Conservation (phyloP, 2,113 vertebrate genomes). For the Aramus guarauna region DNA sequence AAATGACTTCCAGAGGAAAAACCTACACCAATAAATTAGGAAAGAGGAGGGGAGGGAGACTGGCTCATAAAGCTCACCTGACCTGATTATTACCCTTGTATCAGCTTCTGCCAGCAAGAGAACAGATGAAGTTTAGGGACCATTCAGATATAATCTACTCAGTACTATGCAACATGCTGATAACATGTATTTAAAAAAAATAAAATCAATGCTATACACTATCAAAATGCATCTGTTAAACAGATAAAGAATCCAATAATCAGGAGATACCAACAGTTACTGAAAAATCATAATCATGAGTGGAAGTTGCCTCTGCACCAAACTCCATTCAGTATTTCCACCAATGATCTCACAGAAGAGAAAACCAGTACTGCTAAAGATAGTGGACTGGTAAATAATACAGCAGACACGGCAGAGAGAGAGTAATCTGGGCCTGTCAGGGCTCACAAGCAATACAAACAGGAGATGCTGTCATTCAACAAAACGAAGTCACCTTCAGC, state of each 20-base stretch:
- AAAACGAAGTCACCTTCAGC: background rate
- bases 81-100: background rate
- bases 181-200: background rate
- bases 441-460: background rate
- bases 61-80: background rate
- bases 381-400: background rate
- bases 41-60: background rate
- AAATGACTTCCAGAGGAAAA: background rate
- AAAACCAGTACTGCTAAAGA: background rate
- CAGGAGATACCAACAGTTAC: background rate
- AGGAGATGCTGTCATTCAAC: background rate
- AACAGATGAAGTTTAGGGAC: background rate
- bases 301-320: background rate
- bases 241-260: background rate
- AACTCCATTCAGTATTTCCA: background rate
- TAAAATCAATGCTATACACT: background rate
- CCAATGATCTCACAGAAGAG: background rate
- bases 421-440: background rate
- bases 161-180: background rate
- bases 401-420: background rate
- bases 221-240: background rate
- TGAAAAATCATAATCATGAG: background rate
- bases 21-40: background rate
- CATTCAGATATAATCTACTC: background rate
- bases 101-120: background rate